These are phyloP conservation scores for Pelecanus crispus DNA, from an alignment of 2,113 vertebrate species.

Conservation along the genomic window DNA sequence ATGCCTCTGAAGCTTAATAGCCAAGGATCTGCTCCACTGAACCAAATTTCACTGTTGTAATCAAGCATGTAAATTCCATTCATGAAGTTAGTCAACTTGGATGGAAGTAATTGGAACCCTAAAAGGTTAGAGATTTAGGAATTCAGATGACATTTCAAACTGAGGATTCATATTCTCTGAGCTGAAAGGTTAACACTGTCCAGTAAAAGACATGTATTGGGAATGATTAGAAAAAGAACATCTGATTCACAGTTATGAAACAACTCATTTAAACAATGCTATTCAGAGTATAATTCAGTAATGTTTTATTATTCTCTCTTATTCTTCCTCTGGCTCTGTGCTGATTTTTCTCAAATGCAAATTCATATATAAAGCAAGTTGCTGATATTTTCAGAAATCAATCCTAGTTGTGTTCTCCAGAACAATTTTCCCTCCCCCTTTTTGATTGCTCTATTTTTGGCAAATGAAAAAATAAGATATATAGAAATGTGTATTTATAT, in stretches of 20 bases:
- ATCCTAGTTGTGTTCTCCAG: neutral
- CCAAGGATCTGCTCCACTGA: neutral
- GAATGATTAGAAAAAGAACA: neutral
- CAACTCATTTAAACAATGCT: neutral
- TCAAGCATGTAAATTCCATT: neutral
- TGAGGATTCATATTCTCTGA: neutral
- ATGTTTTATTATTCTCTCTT: neutral
- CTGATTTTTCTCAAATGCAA: neutral
- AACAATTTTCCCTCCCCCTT: neutral
- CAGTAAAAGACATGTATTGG: neutral
- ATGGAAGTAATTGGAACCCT: neutral
- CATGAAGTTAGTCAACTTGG: neutral
- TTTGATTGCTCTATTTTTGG: neutral
- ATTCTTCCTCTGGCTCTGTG: neutral
- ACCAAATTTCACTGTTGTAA: neutral
- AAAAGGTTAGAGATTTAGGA: neutral
- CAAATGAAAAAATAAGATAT: neutral
- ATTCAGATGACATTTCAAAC: neutral
- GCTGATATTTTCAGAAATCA: neutral
- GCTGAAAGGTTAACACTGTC: neutral
- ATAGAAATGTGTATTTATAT: neutral
- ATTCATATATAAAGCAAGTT: neutral
- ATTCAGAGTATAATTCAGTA: neutral
- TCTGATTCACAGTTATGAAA: neutral
- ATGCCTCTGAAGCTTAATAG: neutral